Conservation (phyloP, 2,113 vertebrate species). For the Mastomys natalensis region DNA sequence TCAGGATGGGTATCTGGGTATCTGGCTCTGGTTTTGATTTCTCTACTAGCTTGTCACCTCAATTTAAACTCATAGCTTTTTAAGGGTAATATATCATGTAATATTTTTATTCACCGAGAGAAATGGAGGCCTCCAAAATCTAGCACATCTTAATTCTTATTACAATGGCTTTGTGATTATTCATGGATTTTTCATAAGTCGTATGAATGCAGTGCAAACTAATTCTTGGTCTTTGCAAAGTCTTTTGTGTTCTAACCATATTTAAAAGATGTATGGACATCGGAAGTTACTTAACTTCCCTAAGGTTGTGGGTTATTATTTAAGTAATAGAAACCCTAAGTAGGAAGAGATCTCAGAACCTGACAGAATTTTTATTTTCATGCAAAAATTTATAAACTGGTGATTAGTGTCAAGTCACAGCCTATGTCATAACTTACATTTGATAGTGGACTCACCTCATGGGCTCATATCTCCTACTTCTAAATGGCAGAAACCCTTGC, state of each 20-base stretch:
- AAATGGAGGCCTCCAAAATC: background rate
- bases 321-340: background rate
- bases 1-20: background rate
- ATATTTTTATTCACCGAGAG: background rate
- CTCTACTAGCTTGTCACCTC: background rate
- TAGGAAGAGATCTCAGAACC: background rate
- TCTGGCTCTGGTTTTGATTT: background rate
- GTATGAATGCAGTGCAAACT: background rate
- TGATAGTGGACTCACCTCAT: background rate
- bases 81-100: background rate
- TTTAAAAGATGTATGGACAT: conserved; percentile 24
- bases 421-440: background rate
- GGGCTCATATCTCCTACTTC: background rate
- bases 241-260: background rate
- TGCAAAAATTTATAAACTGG: conserved; percentile 2
- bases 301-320: background rate
- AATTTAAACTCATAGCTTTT: conserved; percentile 3
- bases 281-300: conserved; percentile 40
- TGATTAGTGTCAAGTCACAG: background rate
- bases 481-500: background rate
- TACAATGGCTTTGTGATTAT: conserved; percentile 18
- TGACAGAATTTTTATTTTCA: conserved; percentile 27
- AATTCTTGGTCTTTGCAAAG: background rate
- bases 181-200: conserved; percentile 32
- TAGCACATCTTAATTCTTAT: background rate